phyloP scores from a whole-genome alignment of 92 coral and sea anemone species.

The Virgularia gustaviana region DNA sequence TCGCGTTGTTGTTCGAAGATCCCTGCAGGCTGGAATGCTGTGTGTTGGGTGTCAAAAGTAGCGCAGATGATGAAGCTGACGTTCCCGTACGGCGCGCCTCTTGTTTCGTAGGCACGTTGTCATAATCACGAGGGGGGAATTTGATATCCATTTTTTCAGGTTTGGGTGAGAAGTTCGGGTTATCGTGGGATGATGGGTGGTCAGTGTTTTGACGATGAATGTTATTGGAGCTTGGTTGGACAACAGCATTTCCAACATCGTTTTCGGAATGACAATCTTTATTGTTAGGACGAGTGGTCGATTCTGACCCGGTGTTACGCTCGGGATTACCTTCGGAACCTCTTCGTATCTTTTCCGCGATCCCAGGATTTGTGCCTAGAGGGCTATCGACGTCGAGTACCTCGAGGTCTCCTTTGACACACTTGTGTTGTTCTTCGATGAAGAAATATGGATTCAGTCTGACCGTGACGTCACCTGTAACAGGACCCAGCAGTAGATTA shows the following conservation, averaged over 20 bases:
- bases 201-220: neutral
- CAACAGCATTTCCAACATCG: neutral
- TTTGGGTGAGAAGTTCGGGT: too few relatives aligned
- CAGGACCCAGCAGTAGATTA: too few relatives aligned
- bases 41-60: neutral
- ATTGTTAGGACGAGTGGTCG: too few relatives aligned
- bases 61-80: neutral
- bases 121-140: neutral
- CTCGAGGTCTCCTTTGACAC: neutral
- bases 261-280: neutral
- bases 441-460: conserved; percentile 23
- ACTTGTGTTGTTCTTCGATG: neutral
- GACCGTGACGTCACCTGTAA: neutral
- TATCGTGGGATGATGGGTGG: neutral
- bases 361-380: neutral
- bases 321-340: conserved; percentile 3
- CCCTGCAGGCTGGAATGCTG: neutral
- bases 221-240: neutral
- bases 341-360: neutral
- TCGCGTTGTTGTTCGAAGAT: neutral
- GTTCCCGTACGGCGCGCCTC: neutral
- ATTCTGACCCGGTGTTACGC: neutral
- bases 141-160: too few relatives aligned
- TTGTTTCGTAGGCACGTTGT: too few relatives aligned
- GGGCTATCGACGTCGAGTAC: conserved; percentile 12